Percentiles rank a stretch among this genome's conserved stretches.
phyloP scores from a whole-genome alignment of 2,113 vertebrate genomes.

The Grallaria varia region DNA sequence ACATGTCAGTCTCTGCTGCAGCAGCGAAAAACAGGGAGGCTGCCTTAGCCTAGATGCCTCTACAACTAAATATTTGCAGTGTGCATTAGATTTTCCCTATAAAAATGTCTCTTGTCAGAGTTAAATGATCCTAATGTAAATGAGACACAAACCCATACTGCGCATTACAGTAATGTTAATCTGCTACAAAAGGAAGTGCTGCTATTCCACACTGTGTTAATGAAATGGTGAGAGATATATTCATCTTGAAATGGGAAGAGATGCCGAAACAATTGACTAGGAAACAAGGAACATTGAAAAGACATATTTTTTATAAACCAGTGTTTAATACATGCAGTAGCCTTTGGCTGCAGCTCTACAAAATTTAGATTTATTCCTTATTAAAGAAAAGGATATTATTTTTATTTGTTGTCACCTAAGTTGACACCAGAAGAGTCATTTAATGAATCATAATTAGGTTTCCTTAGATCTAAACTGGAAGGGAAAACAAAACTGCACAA shows the following conservation, averaged over 20 bases:
- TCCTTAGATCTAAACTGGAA: background rate
- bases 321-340: background rate
- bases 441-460: background rate
- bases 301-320: background rate
- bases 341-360: background rate
- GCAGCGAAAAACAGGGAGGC: background rate
- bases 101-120: background rate
- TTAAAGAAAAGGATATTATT: background rate
- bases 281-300: background rate
- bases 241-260: background rate
- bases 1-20: background rate
- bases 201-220: background rate
- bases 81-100: background rate
- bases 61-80: background rate
- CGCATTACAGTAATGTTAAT: background rate
- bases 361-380: background rate
- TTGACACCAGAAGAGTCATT: background rate
- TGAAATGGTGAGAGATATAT: background rate
- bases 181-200: background rate
- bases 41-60: background rate
- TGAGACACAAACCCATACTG: background rate
- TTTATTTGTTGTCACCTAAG: background rate
- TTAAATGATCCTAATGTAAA: background rate
- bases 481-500: background rate
- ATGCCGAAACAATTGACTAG: background rate